Conservation (phyloP, 2,113 vertebrate species). For the Pteropus alecto region DNA sequence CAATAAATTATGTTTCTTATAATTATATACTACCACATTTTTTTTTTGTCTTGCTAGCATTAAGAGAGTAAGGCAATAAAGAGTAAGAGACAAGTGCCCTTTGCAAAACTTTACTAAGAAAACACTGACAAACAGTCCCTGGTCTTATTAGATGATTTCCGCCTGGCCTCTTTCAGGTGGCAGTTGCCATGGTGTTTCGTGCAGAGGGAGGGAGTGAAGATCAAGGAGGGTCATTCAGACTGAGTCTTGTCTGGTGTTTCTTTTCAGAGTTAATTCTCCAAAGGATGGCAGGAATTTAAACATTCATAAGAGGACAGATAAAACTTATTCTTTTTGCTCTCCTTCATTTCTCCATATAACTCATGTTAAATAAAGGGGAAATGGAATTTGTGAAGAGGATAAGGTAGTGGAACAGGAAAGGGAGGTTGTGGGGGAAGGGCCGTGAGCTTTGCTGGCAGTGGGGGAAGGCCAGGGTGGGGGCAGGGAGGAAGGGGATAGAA, state of each 20-base stretch:
- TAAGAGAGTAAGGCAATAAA: background rate
- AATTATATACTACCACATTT: background rate
- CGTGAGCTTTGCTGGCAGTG: background rate
- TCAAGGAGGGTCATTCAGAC: constrained; percentile 52
- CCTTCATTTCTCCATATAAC: background rate
- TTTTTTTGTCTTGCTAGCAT: background rate
- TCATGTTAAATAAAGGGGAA: background rate
- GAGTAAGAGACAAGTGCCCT: background rate
- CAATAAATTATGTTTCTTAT: background rate
- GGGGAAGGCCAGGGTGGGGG: background rate
- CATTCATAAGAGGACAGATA: background rate
- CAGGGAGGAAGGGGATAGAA: too few relatives aligned
- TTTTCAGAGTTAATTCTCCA: constrained; percentile 52
- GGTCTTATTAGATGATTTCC: constrained; percentile 32
- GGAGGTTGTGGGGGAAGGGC: constrained; percentile 43
- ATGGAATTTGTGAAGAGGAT: background rate
- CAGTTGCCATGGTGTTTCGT: constrained; percentile 63
- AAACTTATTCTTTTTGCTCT: constrained; percentile 22
- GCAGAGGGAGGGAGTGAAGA: constrained; percentile 48
- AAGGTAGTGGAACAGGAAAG: constrained; percentile 13
- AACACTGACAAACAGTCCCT: background rate
- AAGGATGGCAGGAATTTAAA: constrained; percentile 40
- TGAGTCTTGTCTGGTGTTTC: constrained; percentile 31
- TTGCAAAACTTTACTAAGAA: constrained; percentile 33
- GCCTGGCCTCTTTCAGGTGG: constrained; percentile 58